These are phyloP conservation scores for Acanthornis magna DNA, from an alignment of 2,797 vertebrate genomes.

Conservation along the genomic window DNA sequence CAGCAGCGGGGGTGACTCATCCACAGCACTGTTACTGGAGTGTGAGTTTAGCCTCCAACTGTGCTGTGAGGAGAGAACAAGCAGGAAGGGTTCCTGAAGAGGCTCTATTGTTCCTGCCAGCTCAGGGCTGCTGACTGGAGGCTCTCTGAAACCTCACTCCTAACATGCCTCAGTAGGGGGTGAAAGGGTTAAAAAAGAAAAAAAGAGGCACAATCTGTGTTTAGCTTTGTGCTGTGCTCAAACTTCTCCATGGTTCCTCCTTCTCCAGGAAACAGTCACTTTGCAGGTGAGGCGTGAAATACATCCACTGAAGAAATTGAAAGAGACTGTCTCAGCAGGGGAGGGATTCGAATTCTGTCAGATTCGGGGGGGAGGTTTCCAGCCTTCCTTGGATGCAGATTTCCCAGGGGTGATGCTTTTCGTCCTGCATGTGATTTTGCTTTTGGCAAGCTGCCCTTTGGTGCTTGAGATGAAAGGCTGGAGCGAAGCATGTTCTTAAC, in stretches of 20 bases:
- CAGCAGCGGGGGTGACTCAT: not conserved
- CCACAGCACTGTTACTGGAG: not conserved
- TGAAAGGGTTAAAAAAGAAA: not conserved
- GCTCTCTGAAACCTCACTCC: not conserved
- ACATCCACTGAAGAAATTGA: conserved; percentile 6
- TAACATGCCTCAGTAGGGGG: not conserved
- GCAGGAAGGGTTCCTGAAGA: not conserved
- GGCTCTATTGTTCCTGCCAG: not conserved
- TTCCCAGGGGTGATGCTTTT: conserved; percentile 38
- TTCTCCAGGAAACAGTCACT: not conserved
- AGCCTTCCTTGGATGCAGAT: conserved; percentile 14
- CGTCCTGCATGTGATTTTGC: not conserved
- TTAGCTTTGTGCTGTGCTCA: not conserved
- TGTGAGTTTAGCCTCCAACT: not conserved
- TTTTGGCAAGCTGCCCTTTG: conserved; percentile 27
- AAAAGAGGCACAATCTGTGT: not conserved
- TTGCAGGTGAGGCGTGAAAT: not conserved
- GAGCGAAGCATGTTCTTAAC: not conserved
- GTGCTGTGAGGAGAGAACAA: not conserved
- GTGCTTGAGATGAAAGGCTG: conserved; percentile 26
- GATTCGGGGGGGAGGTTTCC: not conserved
- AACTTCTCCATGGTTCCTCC: not conserved
- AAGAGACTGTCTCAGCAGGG: conserved; percentile 11
- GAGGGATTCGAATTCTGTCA: not conserved
- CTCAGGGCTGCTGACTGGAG: not conserved